These are phyloP conservation scores for Apodemia zela DNA, from an alignment of 2,888 invertebrate species.

Conservation along the genomic window DNA sequence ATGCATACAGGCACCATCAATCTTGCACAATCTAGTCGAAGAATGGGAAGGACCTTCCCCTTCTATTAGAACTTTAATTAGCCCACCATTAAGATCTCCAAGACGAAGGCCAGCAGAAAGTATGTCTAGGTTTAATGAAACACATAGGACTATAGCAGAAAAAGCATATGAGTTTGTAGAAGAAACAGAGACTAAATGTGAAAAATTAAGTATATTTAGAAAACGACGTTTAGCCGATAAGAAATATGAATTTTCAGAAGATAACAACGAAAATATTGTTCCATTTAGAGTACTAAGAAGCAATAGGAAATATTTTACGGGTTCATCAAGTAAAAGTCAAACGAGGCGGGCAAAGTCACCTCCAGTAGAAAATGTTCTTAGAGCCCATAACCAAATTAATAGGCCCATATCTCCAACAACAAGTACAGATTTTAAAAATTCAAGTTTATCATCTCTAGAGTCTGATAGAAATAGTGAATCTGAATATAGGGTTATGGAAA, in stretches of 20 bases:
- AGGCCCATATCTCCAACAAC: slow-evolving; percentile 56
- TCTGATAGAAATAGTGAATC: slow-evolving; percentile 68
- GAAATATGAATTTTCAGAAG: slow-evolving; percentile 94
- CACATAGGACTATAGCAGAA: slow-evolving; percentile 81
- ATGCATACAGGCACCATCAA: slow-evolving; percentile 69
- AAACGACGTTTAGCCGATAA: slow-evolving; percentile 93
- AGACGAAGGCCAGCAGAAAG: slow-evolving; percentile 71
- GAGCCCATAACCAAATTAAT: slow-evolving; percentile 71
- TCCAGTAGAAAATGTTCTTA: slow-evolving; percentile 61
- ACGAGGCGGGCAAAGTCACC: slow-evolving; percentile 64
- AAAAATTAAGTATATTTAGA: slow-evolving; percentile 91
- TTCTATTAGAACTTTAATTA: slow-evolving; percentile 69
- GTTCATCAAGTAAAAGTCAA: slow-evolving; percentile 54
- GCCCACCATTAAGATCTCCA: slow-evolving; percentile 70
- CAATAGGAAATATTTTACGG: slow-evolving; percentile 74
- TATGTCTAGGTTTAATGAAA: slow-evolving; percentile 75
- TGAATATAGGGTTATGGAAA: slow-evolving; percentile 72
- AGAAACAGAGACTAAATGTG: slow-evolving; percentile 89
- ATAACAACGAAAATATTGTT: slow-evolving; percentile 84
- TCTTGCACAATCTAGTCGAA: slow-evolving; percentile 71
- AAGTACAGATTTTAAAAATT: slow-evolving; percentile 49
- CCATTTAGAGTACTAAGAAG: slow-evolving; percentile 83
- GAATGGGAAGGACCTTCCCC: slow-evolving; percentile 76
- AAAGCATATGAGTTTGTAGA: slow-evolving; percentile 93
- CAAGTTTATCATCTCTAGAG: slow-evolving; percentile 48